Evolutionary conservation across 2,888 invertebrate species (phyloP).

Genomic region (Drosophila subquinaria): DNA sequence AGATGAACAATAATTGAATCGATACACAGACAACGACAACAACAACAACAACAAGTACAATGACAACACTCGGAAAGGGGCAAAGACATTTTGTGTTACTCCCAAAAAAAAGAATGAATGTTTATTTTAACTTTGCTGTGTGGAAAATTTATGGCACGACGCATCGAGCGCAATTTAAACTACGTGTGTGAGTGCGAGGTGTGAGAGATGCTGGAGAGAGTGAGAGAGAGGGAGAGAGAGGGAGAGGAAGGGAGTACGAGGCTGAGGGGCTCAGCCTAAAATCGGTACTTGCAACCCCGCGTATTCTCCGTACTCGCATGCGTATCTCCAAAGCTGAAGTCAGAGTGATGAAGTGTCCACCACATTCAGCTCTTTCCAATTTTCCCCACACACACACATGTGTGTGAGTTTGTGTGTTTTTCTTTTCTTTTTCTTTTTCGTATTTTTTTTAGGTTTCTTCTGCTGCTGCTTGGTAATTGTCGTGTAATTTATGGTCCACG

Average conservation of each 20-base stretch:
- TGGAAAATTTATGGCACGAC: slow-evolving; percentile 72
- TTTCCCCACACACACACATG: slow-evolving; percentile 45
- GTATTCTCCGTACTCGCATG: slow-evolving; percentile 4
- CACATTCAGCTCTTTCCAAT: slow-evolving; percentile 59
- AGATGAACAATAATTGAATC: slow-evolving; percentile 69
- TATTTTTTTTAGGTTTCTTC: slow-evolving; percentile 32
- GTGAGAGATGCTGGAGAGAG: slow-evolving; percentile 16
- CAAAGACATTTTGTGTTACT: slow-evolving; percentile 47
- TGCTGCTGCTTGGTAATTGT: slow-evolving; percentile 71
- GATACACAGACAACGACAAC: slow-evolving; percentile 42
- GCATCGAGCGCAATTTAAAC: slow-evolving; percentile 74
- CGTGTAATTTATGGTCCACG: slow-evolving; percentile 76
- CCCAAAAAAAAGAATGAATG: slow-evolving; percentile 48
- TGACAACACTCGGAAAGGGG: slow-evolving; percentile 19
- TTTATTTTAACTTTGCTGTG: slow-evolving; percentile 50
- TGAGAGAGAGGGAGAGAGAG: neutral
- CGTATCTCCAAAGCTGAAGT: slow-evolving; percentile 32
- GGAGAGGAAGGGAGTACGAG: neutral
- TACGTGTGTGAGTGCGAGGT: slow-evolving; percentile 73
- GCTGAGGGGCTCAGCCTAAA: slow-evolving; percentile 19
- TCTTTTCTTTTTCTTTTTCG: slow-evolving; percentile 1
- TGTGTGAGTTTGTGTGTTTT: slow-evolving; percentile 23
- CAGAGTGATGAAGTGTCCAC: slow-evolving; percentile 70
- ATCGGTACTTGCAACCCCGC: slow-evolving; percentile 32
- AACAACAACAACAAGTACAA: neutral